These are phyloP conservation scores for Strix aluco DNA, from an alignment of 2,113 vertebrate genomes.

Conservation along the genomic window DNA sequence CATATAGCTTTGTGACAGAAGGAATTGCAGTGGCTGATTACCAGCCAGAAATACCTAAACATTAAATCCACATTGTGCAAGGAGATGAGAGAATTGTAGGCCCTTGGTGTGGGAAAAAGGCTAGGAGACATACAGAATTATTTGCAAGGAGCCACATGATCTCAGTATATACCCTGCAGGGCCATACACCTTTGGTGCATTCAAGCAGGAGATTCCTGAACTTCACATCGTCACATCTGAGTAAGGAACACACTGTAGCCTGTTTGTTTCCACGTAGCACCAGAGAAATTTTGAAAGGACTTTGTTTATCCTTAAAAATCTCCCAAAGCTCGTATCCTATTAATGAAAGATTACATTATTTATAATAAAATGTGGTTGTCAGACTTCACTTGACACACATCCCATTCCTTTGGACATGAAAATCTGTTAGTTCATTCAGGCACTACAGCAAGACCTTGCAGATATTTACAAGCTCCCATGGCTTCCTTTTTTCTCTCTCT, in stretches of 20 bases:
- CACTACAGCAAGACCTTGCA: background rate
- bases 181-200: background rate
- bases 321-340: background rate
- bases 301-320: background rate
- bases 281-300: background rate
- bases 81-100: background rate
- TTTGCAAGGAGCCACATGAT: background rate
- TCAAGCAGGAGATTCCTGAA: background rate
- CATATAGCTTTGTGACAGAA: background rate
- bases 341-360: background rate
- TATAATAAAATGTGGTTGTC: background rate
- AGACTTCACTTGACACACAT: background rate
- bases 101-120: background rate
- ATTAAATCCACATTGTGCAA: background rate
- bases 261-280: background rate
- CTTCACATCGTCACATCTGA: background rate
- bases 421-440: background rate
- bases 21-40: background rate
- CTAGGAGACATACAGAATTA: background rate
- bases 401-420: background rate
- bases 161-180: background rate
- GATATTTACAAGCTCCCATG: background rate
- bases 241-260: background rate
- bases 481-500: background rate
- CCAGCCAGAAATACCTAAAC: background rate